phyloP scores from a whole-genome alignment of 2,888 invertebrate species.

The Entomobrya multifasciata region DNA sequence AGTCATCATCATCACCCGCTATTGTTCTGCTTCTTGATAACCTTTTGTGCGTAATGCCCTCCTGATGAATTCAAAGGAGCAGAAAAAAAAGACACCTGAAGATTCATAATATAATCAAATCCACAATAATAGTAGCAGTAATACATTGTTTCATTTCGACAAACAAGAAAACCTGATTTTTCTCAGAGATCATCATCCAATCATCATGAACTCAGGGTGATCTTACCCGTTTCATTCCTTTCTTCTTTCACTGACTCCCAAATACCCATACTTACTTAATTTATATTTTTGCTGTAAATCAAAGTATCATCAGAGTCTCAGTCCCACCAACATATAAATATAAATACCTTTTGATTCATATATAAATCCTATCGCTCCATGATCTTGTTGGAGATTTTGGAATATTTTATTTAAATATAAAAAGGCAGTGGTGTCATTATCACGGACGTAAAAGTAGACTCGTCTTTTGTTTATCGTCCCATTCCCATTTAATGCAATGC shows the following conservation, averaged over 20 bases:
- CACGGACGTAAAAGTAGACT: too few species aligned
- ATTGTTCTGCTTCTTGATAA: neutral
- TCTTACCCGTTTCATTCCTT: neutral
- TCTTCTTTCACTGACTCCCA: neutral
- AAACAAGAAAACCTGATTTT: slow-evolving; percentile 18
- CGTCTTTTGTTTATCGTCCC: too few species aligned
- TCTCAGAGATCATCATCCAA: neutral
- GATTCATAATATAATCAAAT: too few species aligned
- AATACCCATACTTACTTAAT: neutral
- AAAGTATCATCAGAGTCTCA: slow-evolving; percentile 9
- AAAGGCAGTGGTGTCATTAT: too few species aligned
- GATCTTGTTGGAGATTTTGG: too few species aligned
- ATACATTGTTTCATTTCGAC: neutral
- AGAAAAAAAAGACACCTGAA: neutral
- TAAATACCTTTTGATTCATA: too few species aligned
- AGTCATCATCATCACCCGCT: slow-evolving; percentile 2
- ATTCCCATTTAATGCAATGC: too few species aligned
- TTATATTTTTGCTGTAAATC: slow-evolving; percentile 21
- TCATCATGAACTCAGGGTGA: slow-evolving; percentile 13
- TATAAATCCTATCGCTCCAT: too few species aligned
- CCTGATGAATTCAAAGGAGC: slow-evolving; percentile 7
- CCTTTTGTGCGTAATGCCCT: neutral
- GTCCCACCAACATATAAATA: too few species aligned
- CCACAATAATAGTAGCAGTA: neutral
- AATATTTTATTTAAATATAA: too few species aligned